Evolutionary conservation across 2,888 invertebrate genomes (phyloP).

Genomic region (Troides helena): DNA sequence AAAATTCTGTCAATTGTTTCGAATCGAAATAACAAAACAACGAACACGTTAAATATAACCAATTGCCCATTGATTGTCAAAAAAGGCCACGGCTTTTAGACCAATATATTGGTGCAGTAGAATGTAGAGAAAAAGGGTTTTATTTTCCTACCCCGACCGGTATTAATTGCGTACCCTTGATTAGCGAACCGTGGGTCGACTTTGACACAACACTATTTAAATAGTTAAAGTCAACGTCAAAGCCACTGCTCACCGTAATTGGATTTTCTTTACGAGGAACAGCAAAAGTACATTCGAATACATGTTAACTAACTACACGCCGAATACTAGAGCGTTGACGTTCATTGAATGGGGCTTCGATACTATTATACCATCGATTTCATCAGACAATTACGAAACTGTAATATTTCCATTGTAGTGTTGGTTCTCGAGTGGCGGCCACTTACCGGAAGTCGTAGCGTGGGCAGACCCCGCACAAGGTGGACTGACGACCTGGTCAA

Average conservation of each 20-base stretch:
- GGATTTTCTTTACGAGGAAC: not conserved
- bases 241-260: not conserved
- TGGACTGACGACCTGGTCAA: too few relatives aligned
- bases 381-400: too few relatives aligned
- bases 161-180: slow-evolving; percentile 15
- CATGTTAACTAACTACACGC: not conserved
- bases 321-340: too few relatives aligned
- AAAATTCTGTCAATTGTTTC: not conserved
- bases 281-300: not conserved
- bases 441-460: too few relatives aligned
- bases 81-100: not conserved
- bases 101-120: not conserved
- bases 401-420: too few relatives aligned
- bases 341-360: too few relatives aligned
- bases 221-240: slow-evolving; percentile 6
- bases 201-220: slow-evolving; percentile 12
- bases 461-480: too few relatives aligned
- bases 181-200: slow-evolving; percentile 11
- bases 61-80: slow-evolving; percentile 2
- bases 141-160: not conserved
- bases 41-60: not conserved
- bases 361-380: too few relatives aligned
- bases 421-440: too few relatives aligned
- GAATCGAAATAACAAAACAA: slow-evolving; percentile 7
- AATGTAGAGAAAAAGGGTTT: slow-evolving; percentile 5